phyloP scores from a whole-genome alignment of 2,888 invertebrate genomes.

The Drosophila neotestacea region DNA sequence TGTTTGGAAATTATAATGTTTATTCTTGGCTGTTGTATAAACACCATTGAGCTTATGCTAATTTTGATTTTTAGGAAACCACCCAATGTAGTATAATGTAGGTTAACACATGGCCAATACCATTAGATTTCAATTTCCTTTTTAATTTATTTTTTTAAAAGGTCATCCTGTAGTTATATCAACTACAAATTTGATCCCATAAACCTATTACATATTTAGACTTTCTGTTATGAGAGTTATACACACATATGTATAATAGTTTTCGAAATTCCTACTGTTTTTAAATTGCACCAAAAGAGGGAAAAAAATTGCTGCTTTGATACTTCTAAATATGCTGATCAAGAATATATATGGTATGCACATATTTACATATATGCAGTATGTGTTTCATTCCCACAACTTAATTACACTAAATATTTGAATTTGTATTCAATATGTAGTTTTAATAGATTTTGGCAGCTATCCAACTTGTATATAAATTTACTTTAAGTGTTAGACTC shows the following conservation, averaged over 20 bases:
- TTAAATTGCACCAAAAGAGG: too few species aligned
- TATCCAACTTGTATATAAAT: constrained; percentile 10
- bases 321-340: too few species aligned
- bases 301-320: too few species aligned
- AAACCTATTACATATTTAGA: neutral
- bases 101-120: constrained; percentile 22
- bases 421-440: constrained; percentile 14
- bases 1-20: constrained; percentile 33
- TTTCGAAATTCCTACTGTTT: too few species aligned
- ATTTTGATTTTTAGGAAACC: constrained; percentile 43
- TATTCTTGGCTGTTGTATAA: constrained; percentile 40
- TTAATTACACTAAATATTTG: neutral
- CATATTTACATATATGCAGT: too few species aligned
- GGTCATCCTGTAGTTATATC: neutral
- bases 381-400: too few species aligned
- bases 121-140: constrained; percentile 10
- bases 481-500: constrained; percentile 6
- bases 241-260: too few species aligned
- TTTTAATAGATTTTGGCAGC: constrained; percentile 8
- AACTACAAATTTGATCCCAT: neutral
- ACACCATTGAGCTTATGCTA: constrained; percentile 58
- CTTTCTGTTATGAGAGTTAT: neutral
- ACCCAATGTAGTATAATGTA: constrained; percentile 37
- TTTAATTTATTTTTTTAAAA: too few species aligned
- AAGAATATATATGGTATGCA: too few species aligned